Evolutionary conservation across 2,797 vertebrate species (phyloP).

Genomic region (Pampus argenteus): DNA sequence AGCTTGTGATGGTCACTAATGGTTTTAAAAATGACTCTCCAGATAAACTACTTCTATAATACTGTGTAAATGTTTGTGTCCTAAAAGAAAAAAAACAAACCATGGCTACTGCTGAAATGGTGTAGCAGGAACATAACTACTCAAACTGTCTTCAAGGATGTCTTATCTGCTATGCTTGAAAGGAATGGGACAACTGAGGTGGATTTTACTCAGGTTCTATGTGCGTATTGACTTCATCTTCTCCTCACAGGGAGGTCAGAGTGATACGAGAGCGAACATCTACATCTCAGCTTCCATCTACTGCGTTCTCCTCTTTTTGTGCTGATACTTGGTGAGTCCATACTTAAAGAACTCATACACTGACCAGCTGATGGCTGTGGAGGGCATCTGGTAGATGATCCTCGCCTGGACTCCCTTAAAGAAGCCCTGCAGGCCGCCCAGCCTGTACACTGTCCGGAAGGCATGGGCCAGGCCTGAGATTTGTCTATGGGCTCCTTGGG

Average conservation of each 20-base stretch:
- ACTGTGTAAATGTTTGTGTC: conserved; percentile 32
- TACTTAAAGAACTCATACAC: conserved; percentile 99
- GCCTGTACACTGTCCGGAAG: conserved; percentile 98
- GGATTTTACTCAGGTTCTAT: conserved; percentile 69
- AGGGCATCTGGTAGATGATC: conserved; percentile 98
- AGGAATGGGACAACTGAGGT: conserved; percentile 45
- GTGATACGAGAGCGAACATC: conserved; percentile 58
- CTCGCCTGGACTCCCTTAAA: conserved; percentile 96
- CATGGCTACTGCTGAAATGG: conserved; percentile 29
- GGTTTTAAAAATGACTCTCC: conserved; percentile 1
- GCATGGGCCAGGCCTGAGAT: conserved; percentile 97
- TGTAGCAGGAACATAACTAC: conserved; percentile 41
- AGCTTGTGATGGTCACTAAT: conserved; percentile 47
- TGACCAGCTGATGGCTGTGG: conserved; percentile 97
- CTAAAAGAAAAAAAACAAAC: conserved; percentile 26
- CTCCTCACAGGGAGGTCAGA: conserved; percentile 74
- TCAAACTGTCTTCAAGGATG: conserved; percentile 50
- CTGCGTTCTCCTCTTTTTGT: conserved; percentile 83
- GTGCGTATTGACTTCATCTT: conserved; percentile 72
- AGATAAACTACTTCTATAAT: conserved; percentile 26
- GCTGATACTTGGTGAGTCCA: conserved; percentile 93
- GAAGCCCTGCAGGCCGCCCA: conserved; percentile 94
- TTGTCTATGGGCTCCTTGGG: conserved; percentile 92
- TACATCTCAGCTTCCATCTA: conserved; percentile 67
- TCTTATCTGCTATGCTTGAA: conserved; percentile 69